These are phyloP conservation scores for Centroberyx gerrardi DNA, from an alignment of 2,797 vertebrate genomes.

Conservation along the genomic window DNA sequence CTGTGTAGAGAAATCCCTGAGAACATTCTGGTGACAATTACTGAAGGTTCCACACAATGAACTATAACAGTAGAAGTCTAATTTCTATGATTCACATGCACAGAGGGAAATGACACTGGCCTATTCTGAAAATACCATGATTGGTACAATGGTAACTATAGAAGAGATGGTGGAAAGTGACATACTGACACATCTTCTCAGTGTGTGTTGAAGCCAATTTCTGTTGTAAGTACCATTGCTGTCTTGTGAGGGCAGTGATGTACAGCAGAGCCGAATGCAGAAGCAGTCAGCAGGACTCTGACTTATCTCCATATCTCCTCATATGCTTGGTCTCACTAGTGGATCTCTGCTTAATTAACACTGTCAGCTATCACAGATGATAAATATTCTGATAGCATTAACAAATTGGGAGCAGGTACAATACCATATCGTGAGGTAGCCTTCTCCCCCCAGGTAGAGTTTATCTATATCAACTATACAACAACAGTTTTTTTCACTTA, in stretches of 20 bases:
- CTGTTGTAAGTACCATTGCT: constrained; percentile 50
- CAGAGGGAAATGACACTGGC: constrained; percentile 83
- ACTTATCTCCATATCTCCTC: constrained; percentile 46
- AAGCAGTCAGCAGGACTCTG: constrained; percentile 56
- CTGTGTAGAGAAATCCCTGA: constrained; percentile 99
- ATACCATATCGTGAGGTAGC: constrained; percentile 78
- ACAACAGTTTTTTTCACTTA: constrained; percentile 13
- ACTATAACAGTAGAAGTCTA: constrained; percentile 88
- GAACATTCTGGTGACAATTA: constrained; percentile 99
- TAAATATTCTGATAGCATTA: constrained; percentile 47
- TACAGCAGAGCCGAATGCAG: constrained; percentile 65
- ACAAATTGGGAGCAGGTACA: constrained; percentile 69
- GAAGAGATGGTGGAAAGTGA: constrained; percentile 57
- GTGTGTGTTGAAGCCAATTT: constrained; percentile 45
- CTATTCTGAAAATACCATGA: constrained; percentile 63
- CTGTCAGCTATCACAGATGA: constrained; percentile 60
- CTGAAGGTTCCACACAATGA: constrained; percentile 94
- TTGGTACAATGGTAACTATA: constrained; percentile 43
- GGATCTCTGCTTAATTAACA: constrained; percentile 65
- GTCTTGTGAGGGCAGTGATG: constrained; percentile 47
- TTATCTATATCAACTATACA: neutral
- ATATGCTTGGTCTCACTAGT: constrained; percentile 56
- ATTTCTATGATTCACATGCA: constrained; percentile 84
- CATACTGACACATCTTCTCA: constrained; percentile 32
- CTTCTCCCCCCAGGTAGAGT: constrained; percentile 63